Base-by-base conservation (phyloP, 2,888 invertebrate genomes). In the Iphiclides podalirius region DNA sequence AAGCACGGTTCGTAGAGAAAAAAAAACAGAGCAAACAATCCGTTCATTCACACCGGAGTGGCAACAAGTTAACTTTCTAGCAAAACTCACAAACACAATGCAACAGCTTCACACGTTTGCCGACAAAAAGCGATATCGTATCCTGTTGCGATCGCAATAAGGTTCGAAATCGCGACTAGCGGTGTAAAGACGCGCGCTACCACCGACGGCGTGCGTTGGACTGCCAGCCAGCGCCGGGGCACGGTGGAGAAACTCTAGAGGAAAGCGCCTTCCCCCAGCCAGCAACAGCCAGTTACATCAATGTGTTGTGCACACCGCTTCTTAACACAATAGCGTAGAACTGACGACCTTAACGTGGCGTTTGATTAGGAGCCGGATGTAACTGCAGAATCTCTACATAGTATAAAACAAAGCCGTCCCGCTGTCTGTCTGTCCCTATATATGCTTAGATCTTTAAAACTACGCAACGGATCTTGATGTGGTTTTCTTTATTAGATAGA, bases 181-280 rank as follows among this genome's bases (percentile, higher is more conserved):
- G 12, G 9, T 14, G 34, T 14, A 47, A 56, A 61, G 58, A 72
- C 79, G 80, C 78, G 84, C 72, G 72, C 70, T 68, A 67, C 62
- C 66, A 60, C 58, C 66, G 59, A 63, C 71, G 69, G 61, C 68
- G 61, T 59, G 66, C 65, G 73, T 73, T 65, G 70, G 66, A 58
- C 69, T 58, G 63, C n/a, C n/a, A n/a, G n/a, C n/a, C n/a, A n/a
- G n/a, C 57, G 55, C 54, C 57, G 81, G 86, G 84, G 84, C 75
- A 76, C 71, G 66, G 43, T 53, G 55, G 85, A 75, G 86, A 85
- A 85, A 87, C 84, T 82, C 71, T 59, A 78, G 82, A 82, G 87
- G 85, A 86, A 85, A 79, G 84, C 76, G 70, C 64, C 72, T 72
- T 73, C 75, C 75, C 72, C 65, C 67, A 60, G 63, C 70, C 60